Percentiles rank a stretch among this genome's conserved stretches.
phyloP scores from a whole-genome alignment of 2,797 vertebrate genomes.

The Sebastes iracundus region DNA sequence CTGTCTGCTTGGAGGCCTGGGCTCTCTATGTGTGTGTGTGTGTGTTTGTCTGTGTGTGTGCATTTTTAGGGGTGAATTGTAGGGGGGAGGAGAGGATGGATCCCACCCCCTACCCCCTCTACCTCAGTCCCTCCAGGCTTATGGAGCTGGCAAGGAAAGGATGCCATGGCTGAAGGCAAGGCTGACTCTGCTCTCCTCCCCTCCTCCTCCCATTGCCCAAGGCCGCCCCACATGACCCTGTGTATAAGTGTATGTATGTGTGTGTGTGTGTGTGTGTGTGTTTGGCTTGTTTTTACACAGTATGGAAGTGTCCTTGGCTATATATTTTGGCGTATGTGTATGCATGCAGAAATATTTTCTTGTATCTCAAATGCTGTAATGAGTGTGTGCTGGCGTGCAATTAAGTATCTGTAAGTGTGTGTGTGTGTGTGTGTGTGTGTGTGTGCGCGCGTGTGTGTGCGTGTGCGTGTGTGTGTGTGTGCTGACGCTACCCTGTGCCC shows the following conservation, averaged over 20 bases:
- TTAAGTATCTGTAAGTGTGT: slow-evolving; percentile 20
- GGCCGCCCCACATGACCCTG: slow-evolving; percentile 72
- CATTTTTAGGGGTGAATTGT: slow-evolving; percentile 59
- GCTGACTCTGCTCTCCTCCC: slow-evolving; percentile 71
- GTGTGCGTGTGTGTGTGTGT: background rate
- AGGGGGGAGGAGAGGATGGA: slow-evolving; percentile 46
- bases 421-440: slow-evolving; percentile 5
- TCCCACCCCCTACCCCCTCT: slow-evolving; percentile 58
- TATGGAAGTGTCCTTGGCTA: slow-evolving; percentile 52
- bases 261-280: slow-evolving; percentile 5
- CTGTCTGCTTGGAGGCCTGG: slow-evolving; percentile 73
- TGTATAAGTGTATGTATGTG: slow-evolving; percentile 10
- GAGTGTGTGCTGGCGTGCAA: slow-evolving; percentile 21
- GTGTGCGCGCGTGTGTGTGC: background rate
- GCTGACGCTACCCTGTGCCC: slow-evolving; percentile 10
- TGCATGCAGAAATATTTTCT: slow-evolving; percentile 45
- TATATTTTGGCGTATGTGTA: slow-evolving; percentile 39
- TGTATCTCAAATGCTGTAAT: slow-evolving; percentile 38
- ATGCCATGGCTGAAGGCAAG: slow-evolving; percentile 83
- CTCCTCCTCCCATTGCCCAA: slow-evolving; percentile 68
- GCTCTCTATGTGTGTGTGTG: slow-evolving; percentile 49
- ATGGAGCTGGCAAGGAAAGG: slow-evolving; percentile 75
- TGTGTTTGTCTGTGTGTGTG: slow-evolving; percentile 25
- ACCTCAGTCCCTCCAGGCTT: slow-evolving; percentile 73
- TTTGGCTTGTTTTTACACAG: slow-evolving; percentile 26